These are phyloP conservation scores for Lymantria monacha DNA, from an alignment of 2,888 invertebrate species.

Conservation along the genomic window DNA sequence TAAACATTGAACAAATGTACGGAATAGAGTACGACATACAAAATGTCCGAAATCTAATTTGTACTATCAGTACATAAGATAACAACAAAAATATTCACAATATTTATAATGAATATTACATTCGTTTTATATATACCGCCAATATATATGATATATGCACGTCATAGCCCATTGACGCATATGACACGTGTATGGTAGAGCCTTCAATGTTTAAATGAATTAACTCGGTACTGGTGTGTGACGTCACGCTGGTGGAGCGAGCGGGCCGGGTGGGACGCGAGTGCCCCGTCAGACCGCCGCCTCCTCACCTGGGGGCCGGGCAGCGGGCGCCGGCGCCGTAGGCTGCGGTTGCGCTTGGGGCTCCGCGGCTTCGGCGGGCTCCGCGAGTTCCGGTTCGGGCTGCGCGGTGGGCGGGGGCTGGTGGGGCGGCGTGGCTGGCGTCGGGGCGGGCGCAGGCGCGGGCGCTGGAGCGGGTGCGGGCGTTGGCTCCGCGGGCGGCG, in stretches of 20 bases:
- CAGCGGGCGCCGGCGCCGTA: not conserved
- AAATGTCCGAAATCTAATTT: too few relatives aligned
- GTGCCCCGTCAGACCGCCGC: conserved; percentile 4
- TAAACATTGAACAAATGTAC: too few relatives aligned
- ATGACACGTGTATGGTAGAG: too few relatives aligned
- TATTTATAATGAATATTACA: too few relatives aligned
- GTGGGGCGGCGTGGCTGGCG: not conserved
- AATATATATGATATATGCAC: too few relatives aligned
- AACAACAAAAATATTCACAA: too few relatives aligned
- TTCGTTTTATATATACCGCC: too few relatives aligned
- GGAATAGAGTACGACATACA: too few relatives aligned
- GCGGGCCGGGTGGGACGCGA: not conserved
- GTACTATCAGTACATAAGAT: too few relatives aligned
- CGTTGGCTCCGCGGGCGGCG: conserved; percentile 29
- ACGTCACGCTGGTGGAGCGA: not conserved
- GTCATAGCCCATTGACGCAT: too few relatives aligned
- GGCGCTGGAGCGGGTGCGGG: conserved; percentile 5
- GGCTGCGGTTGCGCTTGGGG: not conserved
- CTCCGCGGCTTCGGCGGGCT: conserved; percentile 27
- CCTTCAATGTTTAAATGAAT: too few relatives aligned
- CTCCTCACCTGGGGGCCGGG: conserved; percentile 4
- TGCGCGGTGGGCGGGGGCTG: conserved; percentile 7
- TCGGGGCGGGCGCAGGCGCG: not conserved
- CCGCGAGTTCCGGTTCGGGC: conserved; percentile 5
- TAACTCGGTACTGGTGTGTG: not conserved